These are phyloP conservation scores for Lasioglossum marginatum DNA, from an alignment of 2,888 invertebrate species.

Conservation along the genomic window DNA sequence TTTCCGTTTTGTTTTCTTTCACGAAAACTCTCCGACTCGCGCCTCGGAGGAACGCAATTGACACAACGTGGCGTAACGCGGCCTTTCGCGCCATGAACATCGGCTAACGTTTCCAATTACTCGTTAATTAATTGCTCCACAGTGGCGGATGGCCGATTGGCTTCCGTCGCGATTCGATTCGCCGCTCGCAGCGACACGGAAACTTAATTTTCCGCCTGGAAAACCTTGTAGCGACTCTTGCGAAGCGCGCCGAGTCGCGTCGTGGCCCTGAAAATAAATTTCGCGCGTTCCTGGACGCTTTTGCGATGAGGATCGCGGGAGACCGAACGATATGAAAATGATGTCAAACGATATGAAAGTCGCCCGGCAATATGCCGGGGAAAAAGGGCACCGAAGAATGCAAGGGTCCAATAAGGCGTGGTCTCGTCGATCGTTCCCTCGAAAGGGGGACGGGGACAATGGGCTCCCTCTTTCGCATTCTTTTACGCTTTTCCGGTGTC, in stretches of 20 bases:
- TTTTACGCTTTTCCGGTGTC: slow-evolving; percentile 19
- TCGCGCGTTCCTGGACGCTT: not conserved
- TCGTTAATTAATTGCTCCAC: slow-evolving; percentile 7
- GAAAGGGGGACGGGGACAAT: slow-evolving; percentile 23
- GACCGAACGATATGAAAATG: not conserved
- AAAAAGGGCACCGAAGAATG: slow-evolving; percentile 24
- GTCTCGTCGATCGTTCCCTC: slow-evolving; percentile 32
- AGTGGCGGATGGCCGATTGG: not conserved
- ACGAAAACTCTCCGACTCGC: not conserved
- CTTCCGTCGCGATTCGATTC: slow-evolving; percentile 3
- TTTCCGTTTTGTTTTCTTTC: not conserved
- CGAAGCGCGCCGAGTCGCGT: not conserved
- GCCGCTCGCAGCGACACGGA: not conserved
- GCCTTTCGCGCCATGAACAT: not conserved
- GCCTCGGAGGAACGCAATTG: not conserved
- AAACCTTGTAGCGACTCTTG: not conserved
- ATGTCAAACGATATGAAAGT: not conserved
- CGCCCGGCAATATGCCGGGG: not conserved
- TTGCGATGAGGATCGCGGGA: not conserved
- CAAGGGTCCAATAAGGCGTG: slow-evolving; percentile 49
- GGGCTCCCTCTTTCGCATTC: slow-evolving; percentile 14
- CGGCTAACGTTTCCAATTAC: slow-evolving; percentile 10
- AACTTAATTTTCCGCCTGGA: not conserved
- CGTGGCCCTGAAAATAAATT: not conserved
- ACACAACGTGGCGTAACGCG: not conserved